Percentiles rank a stretch among this genome's conserved stretches.
Evolutionary conservation across 2,113 vertebrate genomes (phyloP).

Genomic region (Proteles cristata): DNA sequence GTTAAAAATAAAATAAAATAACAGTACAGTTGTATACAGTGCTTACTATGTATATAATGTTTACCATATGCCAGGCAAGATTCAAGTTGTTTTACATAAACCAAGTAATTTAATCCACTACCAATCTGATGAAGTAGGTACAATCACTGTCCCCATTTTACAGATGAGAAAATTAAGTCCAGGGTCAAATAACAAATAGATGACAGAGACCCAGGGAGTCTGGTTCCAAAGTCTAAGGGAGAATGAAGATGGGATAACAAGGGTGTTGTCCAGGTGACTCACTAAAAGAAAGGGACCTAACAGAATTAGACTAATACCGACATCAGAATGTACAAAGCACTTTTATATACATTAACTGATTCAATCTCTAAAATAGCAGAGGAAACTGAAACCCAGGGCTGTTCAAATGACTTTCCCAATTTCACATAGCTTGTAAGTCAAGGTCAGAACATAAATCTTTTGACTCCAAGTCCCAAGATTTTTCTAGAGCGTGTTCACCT

Average conservation of each 20-base stretch:
- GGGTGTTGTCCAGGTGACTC: not conserved
- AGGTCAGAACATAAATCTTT: conserved; percentile 50
- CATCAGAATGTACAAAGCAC: not conserved
- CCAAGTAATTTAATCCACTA: not conserved
- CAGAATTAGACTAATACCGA: not conserved
- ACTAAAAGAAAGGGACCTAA: not conserved
- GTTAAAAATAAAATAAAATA: too few species aligned
- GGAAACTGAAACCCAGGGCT: not conserved
- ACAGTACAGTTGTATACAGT: not conserved
- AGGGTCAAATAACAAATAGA: not conserved
- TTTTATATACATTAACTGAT: not conserved
- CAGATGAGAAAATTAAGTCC: not conserved
- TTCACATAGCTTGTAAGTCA: not conserved
- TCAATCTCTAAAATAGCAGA: not conserved
- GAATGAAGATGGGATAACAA: not conserved
- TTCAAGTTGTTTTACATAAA: not conserved
- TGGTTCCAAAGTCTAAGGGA: not conserved
- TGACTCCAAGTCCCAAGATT: not conserved
- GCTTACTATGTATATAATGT: not conserved
- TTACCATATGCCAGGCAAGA: not conserved
- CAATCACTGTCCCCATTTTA: not conserved
- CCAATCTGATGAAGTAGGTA: not conserved
- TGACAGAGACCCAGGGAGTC: not conserved
- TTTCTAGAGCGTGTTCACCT: conserved; percentile 17
- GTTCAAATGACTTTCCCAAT: not conserved